Conservation (phyloP, 1,140 invertebrate genomes). For the Carcinoscorpius rotundicauda region DNA sequence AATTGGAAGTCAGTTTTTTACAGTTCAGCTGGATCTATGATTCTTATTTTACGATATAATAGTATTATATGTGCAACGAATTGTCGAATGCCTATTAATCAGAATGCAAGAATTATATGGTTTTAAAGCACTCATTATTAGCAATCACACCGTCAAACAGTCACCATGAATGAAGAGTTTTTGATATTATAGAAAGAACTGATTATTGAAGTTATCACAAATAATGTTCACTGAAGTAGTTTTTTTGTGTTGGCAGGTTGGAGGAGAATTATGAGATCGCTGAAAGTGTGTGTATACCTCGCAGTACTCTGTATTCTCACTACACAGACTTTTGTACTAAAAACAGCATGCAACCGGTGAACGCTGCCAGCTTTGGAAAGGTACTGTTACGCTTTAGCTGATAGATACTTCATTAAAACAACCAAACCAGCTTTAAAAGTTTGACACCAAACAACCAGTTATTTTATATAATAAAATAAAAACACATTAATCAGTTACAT, state of each 20-base stretch:
- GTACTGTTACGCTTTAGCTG: conserved; percentile 25
- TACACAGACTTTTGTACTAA: conserved; percentile 43
- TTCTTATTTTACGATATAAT: too few species aligned
- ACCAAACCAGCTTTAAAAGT: background rate
- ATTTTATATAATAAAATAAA: too few species aligned
- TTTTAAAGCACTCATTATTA: too few species aligned
- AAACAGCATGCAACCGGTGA: conserved; percentile 40
- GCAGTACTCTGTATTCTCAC: conserved; percentile 42
- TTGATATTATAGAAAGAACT: background rate
- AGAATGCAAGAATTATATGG: too few species aligned
- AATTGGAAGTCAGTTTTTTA: too few species aligned
- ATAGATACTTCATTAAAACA: background rate
- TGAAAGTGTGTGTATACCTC: conserved; percentile 44
- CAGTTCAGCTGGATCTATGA: too few species aligned
- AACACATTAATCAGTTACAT: too few species aligned
- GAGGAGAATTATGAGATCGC: conserved; percentile 45
- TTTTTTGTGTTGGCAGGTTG: conserved; percentile 30
- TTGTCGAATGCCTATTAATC: too few species aligned
- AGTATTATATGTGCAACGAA: too few species aligned
- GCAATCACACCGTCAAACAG: background rate
- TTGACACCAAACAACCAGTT: background rate
- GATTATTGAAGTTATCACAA: background rate
- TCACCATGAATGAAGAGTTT: background rate
- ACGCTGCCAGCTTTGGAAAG: conserved; percentile 47
- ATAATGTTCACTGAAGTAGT: conserved; percentile 4